These are phyloP conservation scores for Falco concolor DNA, from an alignment of 2,797 vertebrate genomes.

Conservation along the genomic window DNA sequence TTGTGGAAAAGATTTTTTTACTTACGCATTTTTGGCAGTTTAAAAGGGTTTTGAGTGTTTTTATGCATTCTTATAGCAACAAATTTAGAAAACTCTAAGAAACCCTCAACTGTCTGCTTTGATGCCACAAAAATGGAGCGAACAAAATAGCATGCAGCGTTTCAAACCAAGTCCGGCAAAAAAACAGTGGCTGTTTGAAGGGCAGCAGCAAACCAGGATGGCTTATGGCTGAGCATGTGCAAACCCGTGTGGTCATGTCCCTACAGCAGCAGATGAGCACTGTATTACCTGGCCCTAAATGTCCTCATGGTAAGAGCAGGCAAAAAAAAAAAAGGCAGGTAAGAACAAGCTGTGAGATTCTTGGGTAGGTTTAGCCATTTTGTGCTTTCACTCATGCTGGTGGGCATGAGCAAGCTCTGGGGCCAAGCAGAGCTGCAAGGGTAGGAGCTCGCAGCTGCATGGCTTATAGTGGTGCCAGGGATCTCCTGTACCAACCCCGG, in stretches of 20 bases:
- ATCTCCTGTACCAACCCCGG: not conserved
- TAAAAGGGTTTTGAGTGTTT: not conserved
- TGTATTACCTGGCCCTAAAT: not conserved
- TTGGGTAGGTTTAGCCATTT: not conserved
- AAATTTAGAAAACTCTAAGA: not conserved
- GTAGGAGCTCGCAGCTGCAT: fast-evolving
- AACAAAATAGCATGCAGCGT: not conserved
- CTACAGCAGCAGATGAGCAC: not conserved
- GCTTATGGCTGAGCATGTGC: not conserved
- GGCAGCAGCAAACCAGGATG: not conserved
- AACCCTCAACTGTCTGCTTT: not conserved
- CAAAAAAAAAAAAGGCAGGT: not conserved
- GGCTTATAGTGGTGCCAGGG: not conserved
- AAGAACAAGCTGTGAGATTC: not conserved
- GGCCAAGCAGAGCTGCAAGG: not conserved
- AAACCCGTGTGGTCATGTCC: not conserved
- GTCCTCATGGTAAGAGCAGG: not conserved
- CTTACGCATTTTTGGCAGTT: not conserved
- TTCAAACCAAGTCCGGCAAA: not conserved
- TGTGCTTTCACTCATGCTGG: fast-evolving
- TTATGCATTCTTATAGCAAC: not conserved
- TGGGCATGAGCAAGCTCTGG: not conserved
- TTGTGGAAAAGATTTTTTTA: not conserved
- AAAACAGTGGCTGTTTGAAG: not conserved
- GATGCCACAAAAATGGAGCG: not conserved